These are phyloP conservation scores for Scolopax mira DNA, from an alignment of 2,113 vertebrate genomes.

Conservation along the genomic window DNA sequence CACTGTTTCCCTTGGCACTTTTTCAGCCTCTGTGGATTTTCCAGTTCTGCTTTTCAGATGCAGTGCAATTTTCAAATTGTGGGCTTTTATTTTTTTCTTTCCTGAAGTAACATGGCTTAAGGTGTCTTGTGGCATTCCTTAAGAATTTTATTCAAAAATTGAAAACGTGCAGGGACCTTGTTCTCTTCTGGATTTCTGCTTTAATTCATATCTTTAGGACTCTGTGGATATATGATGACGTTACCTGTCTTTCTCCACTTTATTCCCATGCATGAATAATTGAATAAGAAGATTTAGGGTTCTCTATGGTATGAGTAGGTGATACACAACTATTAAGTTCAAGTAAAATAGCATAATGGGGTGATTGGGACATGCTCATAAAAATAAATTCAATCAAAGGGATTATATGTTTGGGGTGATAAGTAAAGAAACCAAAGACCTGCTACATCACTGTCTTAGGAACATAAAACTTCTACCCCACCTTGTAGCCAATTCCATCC, in stretches of 20 bases:
- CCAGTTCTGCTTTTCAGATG: conserved; percentile 37
- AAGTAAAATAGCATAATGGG: background rate
- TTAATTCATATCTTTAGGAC: background rate
- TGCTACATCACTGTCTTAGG: background rate
- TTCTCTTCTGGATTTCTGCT: background rate
- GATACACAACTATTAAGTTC: background rate
- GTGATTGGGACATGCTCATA: background rate
- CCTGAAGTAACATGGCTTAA: background rate
- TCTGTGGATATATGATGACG: background rate
- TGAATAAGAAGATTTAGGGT: background rate
- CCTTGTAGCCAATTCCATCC: background rate
- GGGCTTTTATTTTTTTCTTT: background rate
- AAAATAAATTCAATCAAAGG: background rate
- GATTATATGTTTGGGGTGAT: background rate
- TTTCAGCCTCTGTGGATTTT: conserved; percentile 53
- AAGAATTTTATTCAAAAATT: background rate
- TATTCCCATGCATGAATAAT: background rate
- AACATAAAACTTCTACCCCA: background rate
- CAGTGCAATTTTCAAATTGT: background rate
- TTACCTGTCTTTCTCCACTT: background rate
- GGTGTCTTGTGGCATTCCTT: background rate
- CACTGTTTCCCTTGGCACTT: conserved; percentile 54
- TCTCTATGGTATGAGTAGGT: background rate
- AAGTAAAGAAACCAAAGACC: background rate
- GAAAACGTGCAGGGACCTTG: background rate